phyloP scores from a whole-genome alignment of 2,113 vertebrate genomes.

The Thymallus thymallus region DNA sequence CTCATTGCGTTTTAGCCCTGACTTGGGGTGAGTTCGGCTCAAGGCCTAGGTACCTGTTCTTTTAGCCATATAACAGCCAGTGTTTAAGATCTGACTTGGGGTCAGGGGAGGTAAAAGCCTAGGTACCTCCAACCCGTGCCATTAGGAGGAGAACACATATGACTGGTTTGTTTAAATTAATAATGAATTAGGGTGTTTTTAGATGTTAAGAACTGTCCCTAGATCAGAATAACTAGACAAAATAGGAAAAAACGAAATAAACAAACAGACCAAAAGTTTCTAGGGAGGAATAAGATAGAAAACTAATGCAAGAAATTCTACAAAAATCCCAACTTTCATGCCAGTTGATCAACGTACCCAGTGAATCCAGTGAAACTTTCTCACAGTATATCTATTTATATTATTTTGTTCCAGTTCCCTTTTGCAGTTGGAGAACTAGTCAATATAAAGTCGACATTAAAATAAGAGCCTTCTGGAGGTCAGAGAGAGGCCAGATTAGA shows the following conservation, averaged over 20 bases:
- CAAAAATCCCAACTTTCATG: background rate
- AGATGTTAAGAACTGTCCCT: background rate
- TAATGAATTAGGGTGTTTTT: background rate
- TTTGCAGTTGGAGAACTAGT: constrained; percentile 20
- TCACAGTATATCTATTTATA: constrained; percentile 20
- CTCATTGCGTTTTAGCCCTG: constrained; percentile 50
- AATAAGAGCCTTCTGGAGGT: constrained; percentile 25
- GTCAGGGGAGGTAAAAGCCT: background rate
- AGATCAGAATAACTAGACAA: background rate
- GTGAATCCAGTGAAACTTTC: background rate
- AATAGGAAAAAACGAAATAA: background rate
- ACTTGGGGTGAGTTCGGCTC: too few species aligned
- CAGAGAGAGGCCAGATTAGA: background rate
- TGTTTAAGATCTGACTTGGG: constrained; percentile 5
- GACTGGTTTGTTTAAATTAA: background rate
- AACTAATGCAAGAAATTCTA: background rate
- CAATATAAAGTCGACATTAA: constrained; percentile 23
- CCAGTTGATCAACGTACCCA: background rate
- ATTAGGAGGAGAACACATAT: background rate
- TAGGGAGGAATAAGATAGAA: background rate
- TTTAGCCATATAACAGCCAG: constrained; percentile 15
- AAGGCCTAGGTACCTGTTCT: constrained; percentile 6
- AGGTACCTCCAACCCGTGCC: background rate
- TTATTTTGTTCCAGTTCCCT: constrained; percentile 34
- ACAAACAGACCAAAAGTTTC: too few species aligned